A percentile compares a stretch with the other conserved stretches of the same genome.
Conservation (phyloP, 2,797 vertebrate species). For the Pseudochirops corinnae region DNA sequence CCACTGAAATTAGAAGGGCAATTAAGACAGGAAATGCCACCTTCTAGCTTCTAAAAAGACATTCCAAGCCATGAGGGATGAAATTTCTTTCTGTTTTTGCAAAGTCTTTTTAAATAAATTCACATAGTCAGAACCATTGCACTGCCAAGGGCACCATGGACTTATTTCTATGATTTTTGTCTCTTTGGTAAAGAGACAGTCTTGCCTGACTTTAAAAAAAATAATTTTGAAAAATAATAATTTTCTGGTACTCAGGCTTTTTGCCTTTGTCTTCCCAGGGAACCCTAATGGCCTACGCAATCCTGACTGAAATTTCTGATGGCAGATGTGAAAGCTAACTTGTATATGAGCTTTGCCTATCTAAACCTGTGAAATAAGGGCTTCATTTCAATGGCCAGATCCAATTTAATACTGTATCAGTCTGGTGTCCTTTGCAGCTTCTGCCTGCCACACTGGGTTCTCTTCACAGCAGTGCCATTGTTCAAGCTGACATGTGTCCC, state of each 20-base stretch:
- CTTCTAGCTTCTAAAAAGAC: conserved; percentile 65
- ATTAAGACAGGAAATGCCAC: conserved; percentile 70
- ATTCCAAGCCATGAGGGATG: conserved; percentile 67
- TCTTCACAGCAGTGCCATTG: conserved; percentile 81
- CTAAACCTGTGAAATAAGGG: conserved; percentile 60
- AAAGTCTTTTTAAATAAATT: conserved; percentile 73
- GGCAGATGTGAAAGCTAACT: conserved; percentile 41
- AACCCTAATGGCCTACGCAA: conserved; percentile 57
- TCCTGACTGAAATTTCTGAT: conserved; percentile 55
- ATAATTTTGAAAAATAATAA: conserved; percentile 75
- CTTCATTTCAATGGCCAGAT: conserved; percentile 59
- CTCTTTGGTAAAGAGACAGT: conserved; percentile 69
- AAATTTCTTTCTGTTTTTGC: conserved; percentile 70
- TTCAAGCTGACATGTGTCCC: conserved; percentile 74
- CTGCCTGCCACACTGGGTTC: conserved; percentile 70
- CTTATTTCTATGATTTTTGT: conserved; percentile 56
- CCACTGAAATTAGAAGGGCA: conserved; percentile 69
- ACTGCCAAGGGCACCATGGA: conserved; percentile 68
- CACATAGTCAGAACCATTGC: conserved; percentile 66
- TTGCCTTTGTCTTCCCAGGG: conserved; percentile 47
- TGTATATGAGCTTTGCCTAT: conserved; percentile 34
- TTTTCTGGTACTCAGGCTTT: conserved; percentile 71
- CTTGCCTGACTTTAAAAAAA: conserved; percentile 68
- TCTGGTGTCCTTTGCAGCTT: conserved; percentile 64
- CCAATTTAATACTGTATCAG: conserved; percentile 42